These are phyloP conservation scores for Pediacus dermestoides DNA, from an alignment of 2,888 invertebrate species.

Conservation along the genomic window DNA sequence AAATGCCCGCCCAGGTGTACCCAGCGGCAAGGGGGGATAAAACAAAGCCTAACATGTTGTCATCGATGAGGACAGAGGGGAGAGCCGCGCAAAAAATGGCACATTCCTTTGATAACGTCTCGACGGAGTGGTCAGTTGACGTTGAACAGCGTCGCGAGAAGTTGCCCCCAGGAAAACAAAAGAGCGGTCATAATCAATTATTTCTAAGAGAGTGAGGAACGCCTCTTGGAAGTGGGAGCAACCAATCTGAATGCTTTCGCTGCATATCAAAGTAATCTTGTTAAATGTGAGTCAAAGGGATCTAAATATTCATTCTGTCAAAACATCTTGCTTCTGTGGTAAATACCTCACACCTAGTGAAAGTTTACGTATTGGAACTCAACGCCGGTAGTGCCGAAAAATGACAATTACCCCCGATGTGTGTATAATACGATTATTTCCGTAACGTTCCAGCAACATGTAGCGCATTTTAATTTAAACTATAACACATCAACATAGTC, in stretches of 20 bases:
- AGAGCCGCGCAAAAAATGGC: constrained; percentile 46
- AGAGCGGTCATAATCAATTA: constrained; percentile 54
- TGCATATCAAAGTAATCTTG: constrained; percentile 48
- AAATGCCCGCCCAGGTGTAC: constrained; percentile 54
- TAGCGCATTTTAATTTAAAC: too few relatives aligned
- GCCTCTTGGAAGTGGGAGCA: constrained; percentile 50
- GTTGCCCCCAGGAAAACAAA: constrained; percentile 28
- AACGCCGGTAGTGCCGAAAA: constrained; percentile 23
- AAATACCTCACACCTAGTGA: constrained; percentile 24
- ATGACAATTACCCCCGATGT: constrained; percentile 3
- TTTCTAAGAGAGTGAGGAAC: constrained; percentile 47
- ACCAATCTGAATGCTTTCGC: constrained; percentile 52
- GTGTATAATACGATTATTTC: too few relatives aligned
- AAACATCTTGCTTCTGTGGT: constrained; percentile 48
- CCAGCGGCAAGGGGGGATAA: constrained; percentile 49
- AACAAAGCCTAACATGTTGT: constrained; percentile 46
- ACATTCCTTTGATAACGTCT: constrained; percentile 57
- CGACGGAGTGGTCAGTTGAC: constrained; percentile 55
- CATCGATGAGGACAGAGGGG: constrained; percentile 37
- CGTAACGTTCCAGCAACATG: too few relatives aligned
- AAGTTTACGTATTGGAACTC: constrained; percentile 15
- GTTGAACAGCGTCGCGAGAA: constrained; percentile 51
- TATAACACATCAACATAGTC: too few relatives aligned
- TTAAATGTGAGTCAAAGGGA: constrained; percentile 49
- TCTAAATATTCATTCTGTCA: constrained; percentile 52